These are phyloP conservation scores for Cerastoderma edule DNA, from an alignment of 2,888 invertebrate genomes.

Conservation along the genomic window DNA sequence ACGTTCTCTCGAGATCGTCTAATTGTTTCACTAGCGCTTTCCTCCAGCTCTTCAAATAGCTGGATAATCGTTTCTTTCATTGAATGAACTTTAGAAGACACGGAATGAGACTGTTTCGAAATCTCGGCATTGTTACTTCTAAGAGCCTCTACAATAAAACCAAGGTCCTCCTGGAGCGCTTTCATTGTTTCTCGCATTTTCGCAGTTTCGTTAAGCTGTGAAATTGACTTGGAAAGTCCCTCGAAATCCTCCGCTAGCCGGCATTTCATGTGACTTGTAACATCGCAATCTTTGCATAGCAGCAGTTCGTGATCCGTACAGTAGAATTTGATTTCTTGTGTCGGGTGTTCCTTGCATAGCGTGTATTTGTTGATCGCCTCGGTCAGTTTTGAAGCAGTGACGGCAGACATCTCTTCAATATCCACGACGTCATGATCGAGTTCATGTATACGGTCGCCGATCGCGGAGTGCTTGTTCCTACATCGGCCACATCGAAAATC, in stretches of 20 bases:
- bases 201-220: conserved; percentile 24
- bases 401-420: conserved; percentile 35
- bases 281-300: conserved; percentile 41
- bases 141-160: conserved; percentile 43
- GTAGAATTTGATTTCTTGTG: conserved; percentile 37
- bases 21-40: conserved; percentile 31
- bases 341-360: conserved; percentile 34
- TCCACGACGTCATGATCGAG: conserved; percentile 33
- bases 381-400: conserved; percentile 21
- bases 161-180: conserved; percentile 33
- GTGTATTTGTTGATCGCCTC: conserved; percentile 42
- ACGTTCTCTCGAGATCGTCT: conserved; percentile 36
- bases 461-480: conserved; percentile 37
- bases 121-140: conserved; percentile 43
- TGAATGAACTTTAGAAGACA: conserved; percentile 40
- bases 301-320: conserved; percentile 43
- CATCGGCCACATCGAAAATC: conserved; percentile 47
- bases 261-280: conserved; percentile 47
- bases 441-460: conserved; percentile 25
- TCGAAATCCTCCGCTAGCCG: conserved; percentile 44
- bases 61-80: conserved; percentile 49
- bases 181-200: conserved; percentile 47
- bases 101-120: conserved; percentile 42
- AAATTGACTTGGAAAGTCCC: conserved; percentile 31
- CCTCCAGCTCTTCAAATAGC: conserved; percentile 50